Percentiles rank a stretch among this genome's conserved stretches.
Conservation (phyloP, 2,113 vertebrate species). For the Arenaria interpres region DNA sequence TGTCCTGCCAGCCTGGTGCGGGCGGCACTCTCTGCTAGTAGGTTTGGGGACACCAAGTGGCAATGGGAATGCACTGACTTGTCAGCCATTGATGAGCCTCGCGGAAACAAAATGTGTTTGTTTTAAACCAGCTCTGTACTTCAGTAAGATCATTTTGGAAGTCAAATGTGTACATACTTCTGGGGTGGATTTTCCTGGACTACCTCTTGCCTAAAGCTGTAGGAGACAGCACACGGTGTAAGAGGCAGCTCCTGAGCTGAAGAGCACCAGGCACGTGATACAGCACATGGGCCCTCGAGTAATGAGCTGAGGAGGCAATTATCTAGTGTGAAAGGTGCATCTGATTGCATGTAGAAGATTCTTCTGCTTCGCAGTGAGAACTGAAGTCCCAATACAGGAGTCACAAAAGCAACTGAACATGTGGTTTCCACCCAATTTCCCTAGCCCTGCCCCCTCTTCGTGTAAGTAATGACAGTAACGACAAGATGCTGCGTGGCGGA, state of each 20-base stretch:
- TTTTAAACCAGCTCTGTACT: background rate
- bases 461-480: background rate
- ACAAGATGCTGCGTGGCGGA: background rate
- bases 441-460: background rate
- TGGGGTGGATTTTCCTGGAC: background rate
- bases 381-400: background rate
- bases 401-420: background rate
- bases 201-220: background rate
- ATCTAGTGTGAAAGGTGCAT: rapidly evolving
- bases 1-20: background rate
- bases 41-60: conserved; percentile 42
- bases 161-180: rapidly evolving
- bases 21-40: background rate
- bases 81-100: background rate
- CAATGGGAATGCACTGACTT: conserved; percentile 3
- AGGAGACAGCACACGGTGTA: background rate
- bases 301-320: background rate
- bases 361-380: background rate
- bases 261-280: background rate
- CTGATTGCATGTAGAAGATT: background rate
- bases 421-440: background rate
- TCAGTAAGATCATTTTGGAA: background rate
- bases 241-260: background rate
- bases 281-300: background rate
- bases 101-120: background rate